Conservation (phyloP, 2,888 invertebrate species). For the Tiliacea aurago region DNA sequence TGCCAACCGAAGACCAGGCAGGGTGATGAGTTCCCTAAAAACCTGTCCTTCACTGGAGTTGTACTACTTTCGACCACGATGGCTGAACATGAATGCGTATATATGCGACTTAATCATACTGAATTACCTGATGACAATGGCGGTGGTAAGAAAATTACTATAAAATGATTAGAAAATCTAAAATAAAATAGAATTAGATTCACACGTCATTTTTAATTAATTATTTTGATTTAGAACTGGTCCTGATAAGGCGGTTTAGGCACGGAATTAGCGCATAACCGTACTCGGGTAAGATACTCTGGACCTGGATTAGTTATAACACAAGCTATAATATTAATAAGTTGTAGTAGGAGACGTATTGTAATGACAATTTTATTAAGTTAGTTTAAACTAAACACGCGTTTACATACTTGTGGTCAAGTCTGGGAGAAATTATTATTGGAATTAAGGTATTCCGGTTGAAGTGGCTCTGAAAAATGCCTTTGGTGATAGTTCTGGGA, state of each 20-base stretch:
- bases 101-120: slow-evolving; percentile 80
- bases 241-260: background rate
- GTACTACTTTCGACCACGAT: slow-evolving; percentile 73
- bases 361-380: background rate
- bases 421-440: background rate
- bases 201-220: background rate
- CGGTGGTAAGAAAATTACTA: slow-evolving; percentile 41
- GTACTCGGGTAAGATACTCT: background rate
- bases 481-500: background rate
- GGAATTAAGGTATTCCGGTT: background rate
- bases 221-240: background rate
- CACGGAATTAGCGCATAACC: background rate
- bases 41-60: slow-evolving; percentile 80
- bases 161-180: background rate
- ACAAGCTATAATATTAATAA: background rate
- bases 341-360: background rate
- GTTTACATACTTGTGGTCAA: background rate
- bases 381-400: background rate
- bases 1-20: slow-evolving; percentile 78
- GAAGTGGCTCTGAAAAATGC: background rate
- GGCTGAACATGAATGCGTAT: slow-evolving; percentile 79
- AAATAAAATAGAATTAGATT: too few relatives aligned
- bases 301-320: background rate
- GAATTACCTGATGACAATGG: slow-evolving; percentile 79
- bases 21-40: slow-evolving; percentile 75